Evolutionary conservation across 2,888 invertebrate genomes (phyloP).

Genomic region (Eupithecia abbreviata): DNA sequence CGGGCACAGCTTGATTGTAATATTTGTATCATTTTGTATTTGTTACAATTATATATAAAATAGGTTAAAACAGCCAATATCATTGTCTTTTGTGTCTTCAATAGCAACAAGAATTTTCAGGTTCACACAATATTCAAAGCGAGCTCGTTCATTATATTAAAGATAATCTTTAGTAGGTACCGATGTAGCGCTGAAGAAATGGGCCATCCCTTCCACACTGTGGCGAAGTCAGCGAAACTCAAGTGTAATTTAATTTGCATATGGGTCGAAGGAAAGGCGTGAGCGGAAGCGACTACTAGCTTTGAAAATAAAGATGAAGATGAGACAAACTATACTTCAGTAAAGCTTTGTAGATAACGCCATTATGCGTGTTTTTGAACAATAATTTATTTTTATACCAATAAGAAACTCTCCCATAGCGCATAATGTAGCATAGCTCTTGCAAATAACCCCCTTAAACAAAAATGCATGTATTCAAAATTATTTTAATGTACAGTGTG

Average conservation of each 20-base stretch:
- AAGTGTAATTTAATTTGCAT: constrained; percentile 78
- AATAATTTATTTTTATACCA: neutral
- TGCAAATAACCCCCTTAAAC: neutral
- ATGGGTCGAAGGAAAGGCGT: constrained; percentile 67
- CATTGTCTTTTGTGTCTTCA: neutral
- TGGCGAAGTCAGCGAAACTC: constrained; percentile 73
- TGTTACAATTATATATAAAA: too few relatives aligned
- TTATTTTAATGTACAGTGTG: constrained; percentile 41
- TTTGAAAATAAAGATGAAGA: constrained; percentile 14
- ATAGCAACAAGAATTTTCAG: constrained; percentile 13
- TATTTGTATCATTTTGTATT: neutral
- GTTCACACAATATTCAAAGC: constrained; percentile 36
- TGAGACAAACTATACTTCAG: constrained; percentile 13
- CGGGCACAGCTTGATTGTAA: too few relatives aligned
- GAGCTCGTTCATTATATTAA: constrained; percentile 47
- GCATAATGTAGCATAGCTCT: neutral
- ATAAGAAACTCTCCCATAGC: neutral
- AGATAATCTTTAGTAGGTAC: constrained; percentile 46
- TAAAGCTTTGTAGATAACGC: neutral
- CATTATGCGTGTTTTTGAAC: too few relatives aligned
- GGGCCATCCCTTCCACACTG: constrained; percentile 64
- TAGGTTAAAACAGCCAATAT: neutral
- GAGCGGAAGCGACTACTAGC: constrained; percentile 51
- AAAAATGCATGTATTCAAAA: constrained; percentile 9
- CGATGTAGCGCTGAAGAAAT: constrained; percentile 55